phyloP scores from a whole-genome alignment of 2,797 vertebrate species.

The Micrastur ruficollis region DNA sequence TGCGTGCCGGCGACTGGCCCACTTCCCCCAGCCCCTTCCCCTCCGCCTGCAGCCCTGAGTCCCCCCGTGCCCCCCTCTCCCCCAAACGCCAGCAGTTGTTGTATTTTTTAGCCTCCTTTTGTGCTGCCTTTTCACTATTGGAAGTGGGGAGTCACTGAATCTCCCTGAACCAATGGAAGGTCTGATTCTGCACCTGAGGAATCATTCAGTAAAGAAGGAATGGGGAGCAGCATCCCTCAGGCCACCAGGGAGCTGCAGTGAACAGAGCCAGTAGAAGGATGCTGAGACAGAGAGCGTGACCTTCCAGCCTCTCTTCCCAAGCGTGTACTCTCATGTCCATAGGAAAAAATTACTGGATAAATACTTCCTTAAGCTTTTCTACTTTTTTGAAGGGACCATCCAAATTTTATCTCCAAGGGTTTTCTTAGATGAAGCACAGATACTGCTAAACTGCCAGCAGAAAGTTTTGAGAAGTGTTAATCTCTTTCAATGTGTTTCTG shows the following conservation, averaged over 20 bases:
- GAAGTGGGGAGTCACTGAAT: background rate
- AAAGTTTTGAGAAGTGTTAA: background rate
- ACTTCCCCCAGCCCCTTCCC: too few relatives aligned
- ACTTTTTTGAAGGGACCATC: background rate
- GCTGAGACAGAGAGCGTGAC: background rate
- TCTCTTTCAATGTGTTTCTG: background rate
- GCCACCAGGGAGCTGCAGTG: background rate
- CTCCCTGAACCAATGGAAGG: accelerated
- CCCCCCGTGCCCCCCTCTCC: background rate
- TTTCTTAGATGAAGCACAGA: background rate
- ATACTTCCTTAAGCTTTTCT: background rate
- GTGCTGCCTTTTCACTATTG: background rate
- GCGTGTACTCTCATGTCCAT: accelerated
- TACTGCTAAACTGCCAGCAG: background rate
- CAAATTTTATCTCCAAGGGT: background rate
- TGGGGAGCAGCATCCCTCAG: accelerated
- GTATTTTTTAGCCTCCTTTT: background rate
- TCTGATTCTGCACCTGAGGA: background rate
- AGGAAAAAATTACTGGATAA: background rate
- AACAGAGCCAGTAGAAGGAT: background rate
- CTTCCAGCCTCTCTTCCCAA: too few relatives aligned
- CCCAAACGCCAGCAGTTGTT: accelerated
- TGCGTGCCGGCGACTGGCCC: accelerated
- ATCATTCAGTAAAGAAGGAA: accelerated
- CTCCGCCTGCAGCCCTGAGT: accelerated